Base-by-base conservation (phyloP, 2,113 vertebrate genomes). In the Monarcha castaneiventris region DNA sequence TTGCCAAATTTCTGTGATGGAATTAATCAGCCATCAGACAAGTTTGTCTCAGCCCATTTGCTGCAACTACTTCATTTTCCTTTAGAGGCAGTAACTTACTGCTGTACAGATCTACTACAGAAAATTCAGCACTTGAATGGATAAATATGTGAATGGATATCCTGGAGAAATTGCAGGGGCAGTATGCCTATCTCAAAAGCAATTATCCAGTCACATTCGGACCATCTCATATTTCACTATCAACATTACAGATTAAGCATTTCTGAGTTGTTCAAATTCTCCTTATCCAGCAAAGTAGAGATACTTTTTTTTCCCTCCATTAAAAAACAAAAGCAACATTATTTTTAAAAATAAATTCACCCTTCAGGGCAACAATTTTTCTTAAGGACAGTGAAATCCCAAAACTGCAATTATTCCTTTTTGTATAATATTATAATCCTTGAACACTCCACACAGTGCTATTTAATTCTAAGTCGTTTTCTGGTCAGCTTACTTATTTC, bases 401-500 rank as follows among this genome's bases (percentile, higher is more conserved):
- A 6, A 55, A 81, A 59, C 55, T 71, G 32, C 55, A 84, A 23
- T 78, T 88, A 77, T 30, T 27, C 8, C 5, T 68, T 9, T 73
- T 44, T 75, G n/a, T 72, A 35, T 62, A 84, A 69, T 48, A 52
- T 35, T 56, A 52, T 48, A 72, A 88, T 52, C 44, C 43, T 49
- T 87, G 62, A 81, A 64, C 54, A n/a, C 29, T 72, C 29, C 32
- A 78, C 44, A 37, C 20, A 51, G 39, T 56, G 29, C 30, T 79
- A 21, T 84, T 44, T 72, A 56, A 62, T 46, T 78, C 1, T 32
- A 89, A 89, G 52, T 75, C 16, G 73, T 76, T 95, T 96, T 92
- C 86, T 94, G 90, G 92, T 97, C 97, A 97, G 91, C 89, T 98
- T 94, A 92, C 89, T 87, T 85, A 91, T 74, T 96, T 93, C 84